Percentiles rank a stretch among this genome's conserved stretches.
phyloP scores from a whole-genome alignment of 1,140 invertebrate species.

The Bombus breviceps region DNA sequence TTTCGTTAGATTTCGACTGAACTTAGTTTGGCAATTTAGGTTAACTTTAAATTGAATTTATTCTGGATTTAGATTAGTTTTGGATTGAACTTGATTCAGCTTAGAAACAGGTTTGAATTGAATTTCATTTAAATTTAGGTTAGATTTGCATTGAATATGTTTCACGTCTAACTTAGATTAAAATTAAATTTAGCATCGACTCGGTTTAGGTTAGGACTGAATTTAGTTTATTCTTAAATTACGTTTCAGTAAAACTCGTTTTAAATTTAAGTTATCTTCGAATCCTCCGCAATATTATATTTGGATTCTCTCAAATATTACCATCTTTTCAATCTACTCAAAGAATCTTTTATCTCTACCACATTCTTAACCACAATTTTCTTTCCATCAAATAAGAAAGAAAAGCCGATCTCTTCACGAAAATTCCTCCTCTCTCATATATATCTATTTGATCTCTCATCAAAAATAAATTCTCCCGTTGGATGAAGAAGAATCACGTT shows the following conservation, averaged over 20 bases:
- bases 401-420: not conserved
- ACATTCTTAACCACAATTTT: not conserved
- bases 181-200: not conserved
- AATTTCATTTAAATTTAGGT: not conserved
- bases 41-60: too few relatives aligned
- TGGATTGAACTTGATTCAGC: too few relatives aligned
- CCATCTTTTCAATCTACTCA: not conserved
- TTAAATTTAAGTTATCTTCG: not conserved
- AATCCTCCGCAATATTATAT: not conserved
- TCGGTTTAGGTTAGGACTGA: not conserved
- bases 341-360: not conserved
- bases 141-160: not conserved
- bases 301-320: not conserved
- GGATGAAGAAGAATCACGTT: not conserved
- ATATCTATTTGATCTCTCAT: not conserved
- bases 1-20: too few relatives aligned
- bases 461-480: not conserved
- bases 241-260: not conserved
- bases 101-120: not conserved
- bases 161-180: not conserved
- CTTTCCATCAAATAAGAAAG: not conserved
- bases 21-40: too few relatives aligned
- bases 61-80: not conserved
- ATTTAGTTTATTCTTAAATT: not conserved
- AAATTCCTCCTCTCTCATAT: not conserved